A percentile compares a stretch with the other conserved stretches of the same genome.
Conservation (phyloP, 2,888 invertebrate genomes). For the Cataglyphis rosenhaueri region DNA sequence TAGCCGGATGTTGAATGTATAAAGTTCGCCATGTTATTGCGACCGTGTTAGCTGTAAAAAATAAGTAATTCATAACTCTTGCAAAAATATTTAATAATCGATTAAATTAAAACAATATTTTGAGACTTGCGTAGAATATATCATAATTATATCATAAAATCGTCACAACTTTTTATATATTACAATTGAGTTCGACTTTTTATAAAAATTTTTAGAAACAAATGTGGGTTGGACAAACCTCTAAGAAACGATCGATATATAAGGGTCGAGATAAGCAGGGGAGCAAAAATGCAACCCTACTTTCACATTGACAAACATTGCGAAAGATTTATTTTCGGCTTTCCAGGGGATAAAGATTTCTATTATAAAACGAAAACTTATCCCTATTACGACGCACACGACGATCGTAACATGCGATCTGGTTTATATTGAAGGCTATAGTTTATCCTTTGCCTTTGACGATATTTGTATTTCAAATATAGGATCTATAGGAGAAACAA, state of each 20-base stretch:
- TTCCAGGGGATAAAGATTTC: not conserved
- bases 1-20: slow-evolving; percentile 2
- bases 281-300: not conserved
- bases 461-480: slow-evolving; percentile 31
- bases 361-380: slow-evolving; percentile 16
- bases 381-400: not conserved
- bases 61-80: not conserved
- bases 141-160: too few relatives aligned
- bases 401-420: slow-evolving; percentile 12
- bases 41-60: not conserved
- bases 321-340: not conserved
- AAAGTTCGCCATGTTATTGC: not conserved
- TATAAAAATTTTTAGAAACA: not conserved
- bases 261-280: not conserved
- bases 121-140: not conserved
- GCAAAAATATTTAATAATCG: not conserved
- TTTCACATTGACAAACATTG: not conserved
- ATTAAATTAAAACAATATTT: not conserved
- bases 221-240: not conserved
- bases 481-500: not conserved
- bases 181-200: not conserved
- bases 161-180: not conserved
- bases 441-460: not conserved
- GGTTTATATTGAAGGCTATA: slow-evolving; percentile 1
- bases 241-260: not conserved